These are phyloP conservation scores for Myotis findleyi DNA, from an alignment of 2,797 vertebrate species.

Conservation along the genomic window DNA sequence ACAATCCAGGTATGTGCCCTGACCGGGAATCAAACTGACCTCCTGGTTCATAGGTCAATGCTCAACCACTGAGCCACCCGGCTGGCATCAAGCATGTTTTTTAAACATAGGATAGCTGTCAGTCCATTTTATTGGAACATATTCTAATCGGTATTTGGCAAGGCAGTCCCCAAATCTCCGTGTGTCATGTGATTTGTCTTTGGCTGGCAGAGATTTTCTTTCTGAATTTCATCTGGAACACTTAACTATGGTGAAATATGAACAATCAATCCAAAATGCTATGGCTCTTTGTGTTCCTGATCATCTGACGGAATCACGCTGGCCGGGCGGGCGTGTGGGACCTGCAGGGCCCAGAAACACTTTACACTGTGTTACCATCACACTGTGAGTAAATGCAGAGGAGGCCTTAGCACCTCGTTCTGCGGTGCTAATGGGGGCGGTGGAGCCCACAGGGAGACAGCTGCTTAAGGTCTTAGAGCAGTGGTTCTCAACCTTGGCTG, in stretches of 20 bases:
- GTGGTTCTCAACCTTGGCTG: too few relatives aligned
- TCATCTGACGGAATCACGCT: not conserved
- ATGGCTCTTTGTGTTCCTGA: not conserved
- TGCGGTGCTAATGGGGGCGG: not conserved
- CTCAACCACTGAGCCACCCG: too few relatives aligned
- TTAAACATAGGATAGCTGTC: constrained; percentile 17
- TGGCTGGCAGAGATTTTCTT: constrained; percentile 24
- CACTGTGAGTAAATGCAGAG: not conserved
- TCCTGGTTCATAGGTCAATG: too few relatives aligned
- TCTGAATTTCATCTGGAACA: constrained; percentile 35
- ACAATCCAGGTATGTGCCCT: too few relatives aligned
- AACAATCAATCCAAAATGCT: constrained; percentile 40
- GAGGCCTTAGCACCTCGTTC: not conserved
- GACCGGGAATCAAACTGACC: too few relatives aligned
- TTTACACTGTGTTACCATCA: not conserved
- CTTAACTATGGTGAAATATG: not conserved
- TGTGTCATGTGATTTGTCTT: constrained; percentile 28
- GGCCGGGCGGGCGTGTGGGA: not conserved
- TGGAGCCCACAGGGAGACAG: not conserved
- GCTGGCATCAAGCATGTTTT: not conserved
- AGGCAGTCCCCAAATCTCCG: not conserved
- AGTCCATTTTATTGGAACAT: constrained; percentile 21
- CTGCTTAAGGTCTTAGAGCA: not conserved
- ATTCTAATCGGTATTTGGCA: constrained; percentile 53
- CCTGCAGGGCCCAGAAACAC: not conserved